Percentiles rank a stretch among this genome's conserved stretches.
These are phyloP conservation scores for Carapus acus DNA, from an alignment of 2,797 vertebrate genomes.

Conservation along the genomic window DNA sequence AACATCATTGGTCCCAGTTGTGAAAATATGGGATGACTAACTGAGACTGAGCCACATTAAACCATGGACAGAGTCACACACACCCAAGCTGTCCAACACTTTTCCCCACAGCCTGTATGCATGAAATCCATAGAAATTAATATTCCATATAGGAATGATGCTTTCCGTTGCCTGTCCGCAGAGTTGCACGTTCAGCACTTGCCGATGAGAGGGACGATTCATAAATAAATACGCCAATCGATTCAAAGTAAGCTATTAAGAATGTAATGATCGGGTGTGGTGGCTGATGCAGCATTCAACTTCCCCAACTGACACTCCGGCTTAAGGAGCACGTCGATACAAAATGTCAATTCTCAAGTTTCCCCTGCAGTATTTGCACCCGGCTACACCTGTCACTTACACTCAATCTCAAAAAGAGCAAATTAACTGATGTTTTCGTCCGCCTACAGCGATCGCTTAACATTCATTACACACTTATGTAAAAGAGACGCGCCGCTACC, in stretches of 20 bases:
- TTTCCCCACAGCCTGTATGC: background rate
- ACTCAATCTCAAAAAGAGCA: background rate
- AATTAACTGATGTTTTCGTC: background rate
- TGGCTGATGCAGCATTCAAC: too few species aligned
- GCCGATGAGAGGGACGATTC: background rate
- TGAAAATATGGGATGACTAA: too few species aligned
- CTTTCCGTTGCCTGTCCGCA: conserved; percentile 20
- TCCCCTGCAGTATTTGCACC: background rate
- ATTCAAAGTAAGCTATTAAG: too few species aligned
- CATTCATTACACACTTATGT: background rate
- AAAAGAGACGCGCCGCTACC: background rate
- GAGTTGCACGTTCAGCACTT: conserved; percentile 48
- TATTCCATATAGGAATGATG: conserved; percentile 9
- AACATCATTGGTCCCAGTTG: too few species aligned
- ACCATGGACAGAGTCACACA: too few species aligned
- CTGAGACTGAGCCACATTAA: too few species aligned
- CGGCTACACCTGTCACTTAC: background rate
- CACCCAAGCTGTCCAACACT: too few species aligned
- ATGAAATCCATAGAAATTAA: conserved; percentile 14
- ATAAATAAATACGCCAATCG: too few species aligned
- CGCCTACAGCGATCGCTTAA: background rate
- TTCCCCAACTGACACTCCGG: too few species aligned
- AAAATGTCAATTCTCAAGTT: conserved; percentile 9
- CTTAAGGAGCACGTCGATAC: too few species aligned
- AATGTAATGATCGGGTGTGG: too few species aligned